Conservation (phyloP, 2,888 invertebrate species). For the Leptogaster cylindrica region DNA sequence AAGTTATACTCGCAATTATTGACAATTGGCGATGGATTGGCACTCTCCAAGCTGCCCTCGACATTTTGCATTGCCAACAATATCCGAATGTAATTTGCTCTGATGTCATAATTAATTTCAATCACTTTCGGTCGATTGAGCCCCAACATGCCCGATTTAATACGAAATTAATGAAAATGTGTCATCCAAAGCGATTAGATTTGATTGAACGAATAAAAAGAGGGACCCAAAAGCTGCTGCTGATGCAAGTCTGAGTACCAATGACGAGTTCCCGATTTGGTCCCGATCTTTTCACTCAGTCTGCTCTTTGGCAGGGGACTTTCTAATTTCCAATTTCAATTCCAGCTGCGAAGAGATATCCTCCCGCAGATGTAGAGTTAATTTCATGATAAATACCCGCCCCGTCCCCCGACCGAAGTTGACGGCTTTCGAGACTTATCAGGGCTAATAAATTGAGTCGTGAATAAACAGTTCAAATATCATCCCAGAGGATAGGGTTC, state of each 20-base stretch:
- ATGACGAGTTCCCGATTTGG: too few relatives aligned
- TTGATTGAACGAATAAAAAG: conserved; percentile 36
- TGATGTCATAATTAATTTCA: conserved; percentile 38
- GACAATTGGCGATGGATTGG: too few relatives aligned
- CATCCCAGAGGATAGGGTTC: conserved; percentile 34
- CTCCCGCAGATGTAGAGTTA: conserved; percentile 15
- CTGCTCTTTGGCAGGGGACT: too few relatives aligned
- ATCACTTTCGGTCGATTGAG: conserved; percentile 30
- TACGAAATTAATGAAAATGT: conserved; percentile 34
- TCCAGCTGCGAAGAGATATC: conserved; percentile 20
- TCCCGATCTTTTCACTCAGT: too few relatives aligned
- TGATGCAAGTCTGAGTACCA: too few relatives aligned
- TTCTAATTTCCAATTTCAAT: conserved; percentile 23
- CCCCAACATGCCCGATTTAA: not conserved
- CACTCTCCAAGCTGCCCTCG: too few relatives aligned
- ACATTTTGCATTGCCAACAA: too few relatives aligned
- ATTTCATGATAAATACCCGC: conserved; percentile 18
- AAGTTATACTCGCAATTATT: too few relatives aligned
- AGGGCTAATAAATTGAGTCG: conserved; percentile 36
- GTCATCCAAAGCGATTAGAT: conserved; percentile 29
- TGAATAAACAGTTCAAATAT: conserved; percentile 27
- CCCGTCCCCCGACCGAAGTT: not conserved
- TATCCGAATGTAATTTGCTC: too few relatives aligned
- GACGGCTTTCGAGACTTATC: not conserved
- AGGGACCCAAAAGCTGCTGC: not conserved